Conservation (phyloP, 2,888 invertebrate species). For the Apomyelois bistriatella region DNA sequence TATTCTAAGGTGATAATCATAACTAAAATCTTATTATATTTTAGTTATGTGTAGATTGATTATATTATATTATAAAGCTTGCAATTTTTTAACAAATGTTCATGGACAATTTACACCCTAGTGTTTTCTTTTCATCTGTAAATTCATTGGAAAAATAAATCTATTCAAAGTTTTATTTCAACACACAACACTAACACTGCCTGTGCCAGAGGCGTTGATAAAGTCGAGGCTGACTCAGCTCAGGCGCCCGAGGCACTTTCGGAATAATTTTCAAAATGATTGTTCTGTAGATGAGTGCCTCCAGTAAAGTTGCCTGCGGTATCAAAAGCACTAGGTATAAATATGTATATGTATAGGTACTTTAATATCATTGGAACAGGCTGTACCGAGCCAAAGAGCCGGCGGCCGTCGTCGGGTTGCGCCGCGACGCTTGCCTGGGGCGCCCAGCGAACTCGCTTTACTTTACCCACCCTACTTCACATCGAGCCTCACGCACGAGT, state of each 20-base stretch:
- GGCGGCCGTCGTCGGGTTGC: conserved; percentile 14
- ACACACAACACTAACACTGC: not conserved
- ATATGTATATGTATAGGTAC: too few relatives aligned
- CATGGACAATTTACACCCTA: too few relatives aligned
- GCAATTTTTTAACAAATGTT: too few relatives aligned
- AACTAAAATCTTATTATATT: too few relatives aligned
- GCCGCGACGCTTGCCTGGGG: conserved; percentile 23
- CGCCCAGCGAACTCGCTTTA: not conserved
- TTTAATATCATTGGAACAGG: conserved; percentile 40
- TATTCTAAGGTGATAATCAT: too few relatives aligned
- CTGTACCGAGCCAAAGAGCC: conserved; percentile 13
- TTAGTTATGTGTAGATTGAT: too few relatives aligned
- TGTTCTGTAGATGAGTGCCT: conserved; percentile 68
- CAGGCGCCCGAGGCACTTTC: conserved; percentile 48
- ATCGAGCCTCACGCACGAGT: not conserved
- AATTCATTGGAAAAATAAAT: not conserved
- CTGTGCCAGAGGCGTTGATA: conserved; percentile 10
- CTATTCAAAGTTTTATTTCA: not conserved
- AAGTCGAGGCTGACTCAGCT: conserved; percentile 29
- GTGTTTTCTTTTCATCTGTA: not conserved
- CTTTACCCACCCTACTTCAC: not conserved
- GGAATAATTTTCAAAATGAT: conserved; percentile 71
- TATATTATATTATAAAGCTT: too few relatives aligned
- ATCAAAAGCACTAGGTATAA: conserved; percentile 46
- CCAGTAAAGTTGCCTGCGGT: conserved; percentile 46